Evolutionary conservation across 2,113 vertebrate genomes (phyloP).

Genomic region (Piprites chloris): DNA sequence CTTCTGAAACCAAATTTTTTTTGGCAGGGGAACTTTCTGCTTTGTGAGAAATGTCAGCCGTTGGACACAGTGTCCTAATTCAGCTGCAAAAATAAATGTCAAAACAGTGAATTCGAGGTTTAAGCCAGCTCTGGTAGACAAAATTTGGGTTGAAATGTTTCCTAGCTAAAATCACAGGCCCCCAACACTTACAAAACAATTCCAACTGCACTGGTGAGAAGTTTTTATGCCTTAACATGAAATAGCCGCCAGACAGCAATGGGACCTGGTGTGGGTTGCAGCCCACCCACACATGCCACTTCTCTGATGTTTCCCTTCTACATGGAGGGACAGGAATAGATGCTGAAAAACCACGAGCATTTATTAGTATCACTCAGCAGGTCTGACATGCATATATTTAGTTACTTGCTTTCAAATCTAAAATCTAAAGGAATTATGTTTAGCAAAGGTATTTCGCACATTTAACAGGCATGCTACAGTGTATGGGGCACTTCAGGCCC

Average conservation of each 20-base stretch:
- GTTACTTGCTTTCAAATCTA: not conserved
- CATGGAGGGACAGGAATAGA: not conserved
- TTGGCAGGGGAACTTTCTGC: constrained; percentile 33
- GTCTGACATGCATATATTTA: not conserved
- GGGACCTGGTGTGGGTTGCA: not conserved
- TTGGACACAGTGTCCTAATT: constrained; percentile 30
- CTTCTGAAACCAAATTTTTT: not conserved
- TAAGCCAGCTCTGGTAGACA: not conserved
- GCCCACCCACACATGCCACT: not conserved
- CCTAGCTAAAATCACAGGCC: not conserved
- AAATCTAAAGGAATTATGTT: not conserved
- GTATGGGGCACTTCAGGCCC: not conserved
- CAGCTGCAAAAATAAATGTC: constrained; percentile 34
- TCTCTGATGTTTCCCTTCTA: not conserved
- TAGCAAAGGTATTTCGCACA: not conserved
- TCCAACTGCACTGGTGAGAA: not conserved
- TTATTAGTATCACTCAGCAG: not conserved
- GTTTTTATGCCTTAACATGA: not conserved
- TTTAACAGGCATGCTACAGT: not conserved
- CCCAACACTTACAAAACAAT: not conserved
- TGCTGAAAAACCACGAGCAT: not conserved
- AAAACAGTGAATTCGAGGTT: constrained; percentile 23
- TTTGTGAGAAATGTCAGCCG: constrained; percentile 32
- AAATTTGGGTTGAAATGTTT: constrained; percentile 8
- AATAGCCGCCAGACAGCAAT: not conserved